Evolutionary conservation across 2,113 vertebrate species (phyloP).

Genomic region (Ochotona princeps): DNA sequence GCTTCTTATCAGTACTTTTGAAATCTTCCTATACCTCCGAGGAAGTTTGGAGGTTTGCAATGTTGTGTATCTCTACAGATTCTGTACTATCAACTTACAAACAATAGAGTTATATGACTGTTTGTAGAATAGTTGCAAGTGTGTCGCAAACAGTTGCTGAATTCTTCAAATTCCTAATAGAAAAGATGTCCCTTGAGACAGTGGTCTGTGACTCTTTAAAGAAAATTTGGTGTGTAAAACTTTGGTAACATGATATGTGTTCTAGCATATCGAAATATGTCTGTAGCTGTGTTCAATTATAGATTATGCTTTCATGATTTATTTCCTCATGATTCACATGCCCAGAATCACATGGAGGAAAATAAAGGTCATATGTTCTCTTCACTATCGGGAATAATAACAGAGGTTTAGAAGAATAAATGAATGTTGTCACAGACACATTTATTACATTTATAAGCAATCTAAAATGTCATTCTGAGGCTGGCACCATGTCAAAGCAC

Average conservation of each 20-base stretch:
- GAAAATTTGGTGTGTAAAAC: background rate
- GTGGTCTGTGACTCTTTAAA: background rate
- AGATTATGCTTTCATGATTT: background rate
- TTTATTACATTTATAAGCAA: background rate
- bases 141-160: background rate
- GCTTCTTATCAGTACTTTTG: constrained; percentile 55
- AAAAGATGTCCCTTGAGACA: background rate
- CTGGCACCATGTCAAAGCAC: too few relatives aligned
- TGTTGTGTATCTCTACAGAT: background rate
- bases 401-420: background rate
- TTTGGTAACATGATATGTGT: background rate
- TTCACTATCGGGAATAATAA: background rate
- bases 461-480: background rate
- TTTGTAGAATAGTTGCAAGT: background rate
- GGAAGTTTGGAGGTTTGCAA: background rate
- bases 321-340: background rate
- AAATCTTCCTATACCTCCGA: constrained; percentile 8
- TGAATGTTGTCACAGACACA: background rate
- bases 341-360: background rate
- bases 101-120: background rate
- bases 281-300: background rate
- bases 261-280: background rate
- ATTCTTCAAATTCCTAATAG: constrained; percentile 4
- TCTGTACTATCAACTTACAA: background rate
- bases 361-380: background rate